Conservation (phyloP, 2,888 invertebrate species). For the Sussaba pulchella region DNA sequence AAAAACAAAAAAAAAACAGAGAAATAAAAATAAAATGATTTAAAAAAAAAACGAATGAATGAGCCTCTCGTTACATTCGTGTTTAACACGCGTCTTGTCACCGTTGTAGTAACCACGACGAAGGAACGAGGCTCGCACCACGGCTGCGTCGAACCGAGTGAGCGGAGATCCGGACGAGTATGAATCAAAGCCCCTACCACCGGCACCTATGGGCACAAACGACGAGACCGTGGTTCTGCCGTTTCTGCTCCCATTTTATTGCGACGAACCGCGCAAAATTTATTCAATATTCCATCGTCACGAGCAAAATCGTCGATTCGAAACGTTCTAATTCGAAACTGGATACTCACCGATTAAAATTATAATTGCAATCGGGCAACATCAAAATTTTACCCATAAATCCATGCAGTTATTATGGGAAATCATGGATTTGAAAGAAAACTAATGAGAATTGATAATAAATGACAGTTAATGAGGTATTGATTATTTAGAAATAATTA, state of each 20-base stretch:
- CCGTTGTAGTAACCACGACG: slow-evolving; percentile 37
- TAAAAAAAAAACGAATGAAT: no score
- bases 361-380: no score
- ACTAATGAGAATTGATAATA: no score
- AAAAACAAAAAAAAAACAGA: not conserved
- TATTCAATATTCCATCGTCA: not conserved
- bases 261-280: not conserved
- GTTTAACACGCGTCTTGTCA: not conserved
- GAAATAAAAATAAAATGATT: not conserved
- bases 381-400: no score
- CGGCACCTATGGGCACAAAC: slow-evolving; percentile 59
- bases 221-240: slow-evolving; percentile 67
- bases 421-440: no score
- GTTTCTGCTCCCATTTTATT: slow-evolving; percentile 40
- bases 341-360: no score
- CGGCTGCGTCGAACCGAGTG: slow-evolving; percentile 79
- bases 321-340: no score
- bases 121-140: slow-evolving; percentile 73
- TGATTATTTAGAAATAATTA: no score
- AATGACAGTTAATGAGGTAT: no score
- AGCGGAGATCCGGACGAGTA: slow-evolving; percentile 69
- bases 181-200: slow-evolving; percentile 78
- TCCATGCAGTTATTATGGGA: no score
- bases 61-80: not conserved
- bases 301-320: no score